These are phyloP conservation scores for Chaenocephalus aceratus DNA, from an alignment of 2,113 vertebrate genomes.

Conservation along the genomic window DNA sequence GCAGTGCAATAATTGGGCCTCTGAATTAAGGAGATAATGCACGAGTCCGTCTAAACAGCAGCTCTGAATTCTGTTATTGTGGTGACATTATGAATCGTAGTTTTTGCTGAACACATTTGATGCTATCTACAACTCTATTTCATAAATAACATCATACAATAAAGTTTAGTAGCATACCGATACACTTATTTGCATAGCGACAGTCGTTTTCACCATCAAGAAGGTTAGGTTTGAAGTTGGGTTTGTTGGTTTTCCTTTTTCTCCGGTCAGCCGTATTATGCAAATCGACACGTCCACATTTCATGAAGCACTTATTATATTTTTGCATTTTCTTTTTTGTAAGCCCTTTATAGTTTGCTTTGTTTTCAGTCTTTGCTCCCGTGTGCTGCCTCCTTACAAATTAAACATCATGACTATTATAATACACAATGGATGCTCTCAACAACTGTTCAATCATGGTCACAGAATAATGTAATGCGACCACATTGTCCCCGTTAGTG, in stretches of 20 bases:
- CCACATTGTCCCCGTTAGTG: not conserved
- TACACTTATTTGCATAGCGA: conserved; percentile 42
- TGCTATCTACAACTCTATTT: conserved; percentile 55
- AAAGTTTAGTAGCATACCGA: conserved; percentile 37
- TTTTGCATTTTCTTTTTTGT: no score
- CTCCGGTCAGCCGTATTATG: no score
- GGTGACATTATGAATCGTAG: conserved; percentile 43
- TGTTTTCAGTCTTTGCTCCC: conserved; percentile 5
- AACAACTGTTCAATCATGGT: conserved; percentile 10
- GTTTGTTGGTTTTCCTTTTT: no score
- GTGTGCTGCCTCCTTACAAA: conserved; percentile 34
- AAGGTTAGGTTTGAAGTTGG: no score
- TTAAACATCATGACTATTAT: conserved; percentile 44
- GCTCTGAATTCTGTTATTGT: conserved; percentile 57
- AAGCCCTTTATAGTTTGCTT: not conserved
- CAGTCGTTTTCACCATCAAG: not conserved
- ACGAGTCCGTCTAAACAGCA: conserved; percentile 42
- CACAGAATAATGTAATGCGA: not conserved
- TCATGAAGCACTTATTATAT: no score
- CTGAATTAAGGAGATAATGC: conserved; percentile 79
- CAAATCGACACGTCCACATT: no score
- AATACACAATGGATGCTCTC: conserved; percentile 4
- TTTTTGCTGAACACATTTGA: conserved; percentile 63
- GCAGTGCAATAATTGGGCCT: conserved; percentile 64
- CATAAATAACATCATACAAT: conserved; percentile 46